Conservation (phyloP, 2,888 invertebrate species). For the Acrocyrtus sp. region DNA sequence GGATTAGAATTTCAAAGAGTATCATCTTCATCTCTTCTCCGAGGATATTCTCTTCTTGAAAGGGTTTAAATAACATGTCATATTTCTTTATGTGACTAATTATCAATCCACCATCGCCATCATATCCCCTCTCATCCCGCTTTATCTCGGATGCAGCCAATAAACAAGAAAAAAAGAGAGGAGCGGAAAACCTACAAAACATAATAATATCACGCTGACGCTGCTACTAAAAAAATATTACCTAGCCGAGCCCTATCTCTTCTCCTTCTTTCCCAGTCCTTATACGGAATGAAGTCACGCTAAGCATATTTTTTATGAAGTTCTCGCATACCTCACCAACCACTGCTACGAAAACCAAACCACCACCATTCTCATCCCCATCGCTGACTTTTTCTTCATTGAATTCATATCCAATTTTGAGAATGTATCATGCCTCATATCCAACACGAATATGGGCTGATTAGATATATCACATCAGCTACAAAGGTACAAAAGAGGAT, state of each 20-base stretch:
- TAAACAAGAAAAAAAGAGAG: neutral
- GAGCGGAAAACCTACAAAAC: neutral
- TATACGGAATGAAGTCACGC: conserved; percentile 24
- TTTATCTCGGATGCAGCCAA: too few relatives aligned
- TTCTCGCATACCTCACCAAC: conserved; percentile 43
- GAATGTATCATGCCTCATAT: neutral
- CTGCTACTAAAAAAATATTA: neutral
- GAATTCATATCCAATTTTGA: neutral
- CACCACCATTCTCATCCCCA: conserved; percentile 14
- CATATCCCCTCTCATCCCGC: too few relatives aligned
- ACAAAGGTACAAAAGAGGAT: neutral
- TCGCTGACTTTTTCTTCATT: conserved; percentile 13
- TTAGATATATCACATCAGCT: neutral
- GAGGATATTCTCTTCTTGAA: neutral
- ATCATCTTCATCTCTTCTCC: neutral
- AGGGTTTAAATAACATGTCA: conserved; percentile 31
- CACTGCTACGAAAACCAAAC: too few relatives aligned
- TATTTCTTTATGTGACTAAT: conserved; percentile 33
- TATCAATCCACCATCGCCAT: conserved; percentile 27
- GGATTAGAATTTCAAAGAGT: neutral
- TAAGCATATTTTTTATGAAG: conserved; percentile 40
- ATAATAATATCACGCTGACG: neutral
- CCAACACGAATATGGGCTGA: neutral
- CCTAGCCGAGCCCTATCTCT: neutral
- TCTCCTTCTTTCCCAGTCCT: neutral